A percentile compares a stretch with the other conserved stretches of the same genome.
phyloP scores from a whole-genome alignment of 2,113 vertebrate genomes.

The Malurus alboscapulatus region DNA sequence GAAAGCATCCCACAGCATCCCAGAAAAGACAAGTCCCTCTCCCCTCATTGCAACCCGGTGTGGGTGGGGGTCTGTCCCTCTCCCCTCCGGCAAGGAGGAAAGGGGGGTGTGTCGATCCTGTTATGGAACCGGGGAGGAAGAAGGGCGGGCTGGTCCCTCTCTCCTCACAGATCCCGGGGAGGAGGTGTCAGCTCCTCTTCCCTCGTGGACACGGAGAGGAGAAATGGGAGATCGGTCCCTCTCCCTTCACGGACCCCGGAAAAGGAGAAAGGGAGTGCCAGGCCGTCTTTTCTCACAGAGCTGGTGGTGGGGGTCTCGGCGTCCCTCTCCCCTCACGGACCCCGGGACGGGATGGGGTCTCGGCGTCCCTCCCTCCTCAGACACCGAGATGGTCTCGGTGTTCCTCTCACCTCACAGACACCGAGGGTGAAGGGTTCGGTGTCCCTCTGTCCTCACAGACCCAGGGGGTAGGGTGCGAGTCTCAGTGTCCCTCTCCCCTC shows the following conservation, averaged over 20 bases:
- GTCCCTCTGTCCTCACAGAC: not conserved
- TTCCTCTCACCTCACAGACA: not conserved
- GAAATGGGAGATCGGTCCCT: too few species aligned
- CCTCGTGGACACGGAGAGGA: not conserved
- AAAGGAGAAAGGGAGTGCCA: not conserved
- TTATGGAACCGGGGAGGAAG: not conserved
- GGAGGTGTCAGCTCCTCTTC: not conserved
- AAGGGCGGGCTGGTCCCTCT: not conserved
- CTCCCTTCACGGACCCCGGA: not conserved
- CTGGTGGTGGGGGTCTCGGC: not conserved
- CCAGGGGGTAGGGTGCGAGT: not conserved
- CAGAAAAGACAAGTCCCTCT: not conserved
- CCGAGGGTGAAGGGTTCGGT: not conserved
- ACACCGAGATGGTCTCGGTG: not conserved
- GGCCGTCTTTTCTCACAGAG: not conserved
- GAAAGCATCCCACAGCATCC: not conserved
- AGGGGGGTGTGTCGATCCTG: too few species aligned
- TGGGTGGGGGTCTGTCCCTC: not conserved
- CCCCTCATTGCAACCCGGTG: not conserved
- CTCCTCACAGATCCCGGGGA: not conserved
- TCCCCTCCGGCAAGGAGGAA: not conserved
- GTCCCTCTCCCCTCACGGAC: not conserved
- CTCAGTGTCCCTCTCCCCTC: not conserved
- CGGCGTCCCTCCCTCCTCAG: not conserved
- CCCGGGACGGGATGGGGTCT: not conserved